Base-by-base conservation (phyloP, 1,140 invertebrate species). In the Sitodiplosis mosellana region DNA sequence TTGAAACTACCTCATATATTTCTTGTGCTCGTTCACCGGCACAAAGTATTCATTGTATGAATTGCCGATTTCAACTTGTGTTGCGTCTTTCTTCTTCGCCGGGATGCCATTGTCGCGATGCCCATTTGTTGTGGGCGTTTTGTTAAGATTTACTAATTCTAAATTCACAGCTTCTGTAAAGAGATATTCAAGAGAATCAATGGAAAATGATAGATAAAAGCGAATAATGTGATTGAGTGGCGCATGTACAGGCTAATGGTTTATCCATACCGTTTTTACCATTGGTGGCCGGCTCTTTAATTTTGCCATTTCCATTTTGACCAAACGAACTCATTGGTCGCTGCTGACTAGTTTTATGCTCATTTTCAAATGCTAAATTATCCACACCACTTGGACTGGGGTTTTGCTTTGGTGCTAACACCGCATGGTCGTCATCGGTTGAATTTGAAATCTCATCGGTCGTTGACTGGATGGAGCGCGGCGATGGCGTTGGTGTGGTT, bases 11-110 rank as follows among this genome's bases (percentile, higher is more conserved):
- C 82, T 82, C 68, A 85, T 83, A 59, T 77, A 85, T 68, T 86
- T 86, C 59, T 77, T 74, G 63, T 83, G 82, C 55, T 86, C 80
- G 60, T 86, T 85, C 37, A 86, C 82, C 33, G 83, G 81, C 46
- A 86, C 81, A 61, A 86, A 86, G 62, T 85, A 86, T 54, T 85
- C 81, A 52, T 85, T 81, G 60, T 83, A 83, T 17, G 79, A 75
- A 63, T 81, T 80, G 19, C 74, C 69, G 57, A 80, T 75, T 46
- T 83, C 79, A 15, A 80, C 74, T 55, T 81, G 78, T 18, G 77
- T 76, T 27, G 27, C 10, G 27, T 27, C 27, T 51, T 82, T 80
- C 51, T 75, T 76, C 57, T 81, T 81, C 46, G 74, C 59, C 2
- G 66, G 66, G 38, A 68, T 66, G 17, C 56, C 42, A 49, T 59